Base-by-base conservation (phyloP, 1,140 invertebrate genomes). In the Olivierus martensii region DNA sequence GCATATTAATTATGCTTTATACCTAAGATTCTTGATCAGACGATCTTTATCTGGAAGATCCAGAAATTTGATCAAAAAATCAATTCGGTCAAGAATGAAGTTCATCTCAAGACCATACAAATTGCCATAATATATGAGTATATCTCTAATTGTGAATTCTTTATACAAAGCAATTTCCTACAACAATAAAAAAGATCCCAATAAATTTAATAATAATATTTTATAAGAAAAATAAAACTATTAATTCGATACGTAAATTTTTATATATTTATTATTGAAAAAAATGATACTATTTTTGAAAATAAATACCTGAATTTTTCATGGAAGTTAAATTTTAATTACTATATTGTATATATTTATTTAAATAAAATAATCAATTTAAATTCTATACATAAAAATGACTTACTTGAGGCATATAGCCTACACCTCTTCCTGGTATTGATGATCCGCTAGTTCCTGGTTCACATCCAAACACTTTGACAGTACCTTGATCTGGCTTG, bases 121-220 rank as follows among this genome's bases (percentile, higher is more conserved):
- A 77, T 86, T 86, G n/a, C 91, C 91, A 68, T 94, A 96, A 66
- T 93, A 96, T 73, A 84, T 79, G 79, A 96, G 83, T 0, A 89
- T 95, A 66, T 97, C 92, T 51, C 79, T 77, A 56, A 96, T 95
- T 0, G 88, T 87, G 68, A 97, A 93, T 69, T 95, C 54, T 22
- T 3, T 12, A 35, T 39, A 22, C 5, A 56, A 19, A 21, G 49
- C 54, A 14, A 56, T 34, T 35, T 56, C 59, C 43, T 46, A n/a
- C n/a, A 46, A 15, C 18, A 6, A 17, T 6, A 22, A 6, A 22
- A 46, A 15, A 14, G 28, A 28, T 28, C 28, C 9, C 28, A 41
- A n/a, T n/a, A n/a, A n/a, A n/a, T n/a, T n/a, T n/a, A n/a, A n/a
- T n/a, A n/a, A n/a, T n/a, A n/a, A n/a, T n/a, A n/a, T n/a, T n/a